phyloP scores from a whole-genome alignment of 1,140 invertebrate genomes.

The Zaprionus camerounensis region DNA sequence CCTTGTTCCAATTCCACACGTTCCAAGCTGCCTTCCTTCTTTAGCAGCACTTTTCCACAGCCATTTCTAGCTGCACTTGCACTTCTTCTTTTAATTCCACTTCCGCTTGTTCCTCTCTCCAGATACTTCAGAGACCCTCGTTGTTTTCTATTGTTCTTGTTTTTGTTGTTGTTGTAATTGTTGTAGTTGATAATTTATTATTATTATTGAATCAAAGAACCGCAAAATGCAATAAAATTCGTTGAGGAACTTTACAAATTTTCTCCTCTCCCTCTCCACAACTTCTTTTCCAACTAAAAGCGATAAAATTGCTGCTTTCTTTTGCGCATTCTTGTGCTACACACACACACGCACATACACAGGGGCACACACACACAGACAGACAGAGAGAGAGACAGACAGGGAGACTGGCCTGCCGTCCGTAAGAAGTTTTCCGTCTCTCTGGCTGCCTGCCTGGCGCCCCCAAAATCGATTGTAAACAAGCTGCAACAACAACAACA shows the following conservation, averaged over 20 bases:
- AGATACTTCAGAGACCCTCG: background rate
- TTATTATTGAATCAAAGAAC: conserved; percentile 65
- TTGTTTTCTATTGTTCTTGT: conserved; percentile 9
- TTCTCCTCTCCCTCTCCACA: conserved; percentile 28
- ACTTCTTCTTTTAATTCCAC: background rate
- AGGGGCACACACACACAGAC: background rate
- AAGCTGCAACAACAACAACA: conserved; percentile 54
- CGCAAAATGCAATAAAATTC: conserved; percentile 65
- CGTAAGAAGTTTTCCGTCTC: conserved; percentile 51
- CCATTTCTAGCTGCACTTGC: background rate
- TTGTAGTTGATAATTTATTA: conserved; percentile 52
- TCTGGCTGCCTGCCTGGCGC: conserved; percentile 72
- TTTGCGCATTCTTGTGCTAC: conserved; percentile 50
- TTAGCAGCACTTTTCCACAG: background rate
- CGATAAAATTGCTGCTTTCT: conserved; percentile 69
- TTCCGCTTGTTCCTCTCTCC: background rate
- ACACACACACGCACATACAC: conserved; percentile 21
- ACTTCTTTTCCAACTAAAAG: conserved; percentile 67
- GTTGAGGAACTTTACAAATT: conserved; percentile 63
- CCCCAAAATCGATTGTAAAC: conserved; percentile 83
- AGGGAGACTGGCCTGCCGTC: conserved; percentile 11
- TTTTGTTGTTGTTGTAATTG: conserved; percentile 4
- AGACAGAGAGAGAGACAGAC: conserved; percentile 6
- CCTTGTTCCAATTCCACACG: conserved; percentile 7
- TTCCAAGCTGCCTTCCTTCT: background rate